phyloP scores from a whole-genome alignment of 2,113 vertebrate species.

The Capra hircus region DNA sequence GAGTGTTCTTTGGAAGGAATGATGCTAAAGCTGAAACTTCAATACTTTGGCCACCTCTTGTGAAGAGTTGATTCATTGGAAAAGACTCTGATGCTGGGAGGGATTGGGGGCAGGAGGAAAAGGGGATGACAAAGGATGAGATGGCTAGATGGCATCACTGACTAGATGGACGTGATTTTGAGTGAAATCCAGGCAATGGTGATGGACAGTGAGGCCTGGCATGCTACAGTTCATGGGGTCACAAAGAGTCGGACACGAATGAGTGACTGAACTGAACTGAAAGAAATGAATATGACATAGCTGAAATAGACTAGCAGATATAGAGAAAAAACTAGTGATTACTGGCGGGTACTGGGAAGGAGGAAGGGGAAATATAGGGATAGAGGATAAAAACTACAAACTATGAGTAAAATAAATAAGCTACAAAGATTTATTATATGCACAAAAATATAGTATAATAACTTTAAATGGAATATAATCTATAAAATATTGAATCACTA shows the following conservation, averaged over 20 bases:
- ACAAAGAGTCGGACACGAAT: rapidly evolving
- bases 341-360: rapidly evolving
- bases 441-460: neutral
- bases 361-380: neutral
- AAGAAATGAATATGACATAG: neutral
- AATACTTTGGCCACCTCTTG: too few species aligned
- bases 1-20: too few species aligned
- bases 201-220: too few species aligned
- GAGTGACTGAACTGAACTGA: neutral
- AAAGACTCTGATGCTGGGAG: too few species aligned
- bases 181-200: too few species aligned
- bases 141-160: too few species aligned
- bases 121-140: too few species aligned
- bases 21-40: too few species aligned
- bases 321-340: neutral
- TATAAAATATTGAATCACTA: neutral
- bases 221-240: too few species aligned
- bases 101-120: too few species aligned
- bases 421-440: neutral
- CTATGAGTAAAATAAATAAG: neutral
- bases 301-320: neutral
- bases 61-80: too few species aligned
- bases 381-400: neutral
- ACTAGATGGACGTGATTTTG: rapidly evolving
- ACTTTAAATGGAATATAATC: neutral